Conservation (phyloP, 1,140 invertebrate genomes). For the Papilio xuthus region DNA sequence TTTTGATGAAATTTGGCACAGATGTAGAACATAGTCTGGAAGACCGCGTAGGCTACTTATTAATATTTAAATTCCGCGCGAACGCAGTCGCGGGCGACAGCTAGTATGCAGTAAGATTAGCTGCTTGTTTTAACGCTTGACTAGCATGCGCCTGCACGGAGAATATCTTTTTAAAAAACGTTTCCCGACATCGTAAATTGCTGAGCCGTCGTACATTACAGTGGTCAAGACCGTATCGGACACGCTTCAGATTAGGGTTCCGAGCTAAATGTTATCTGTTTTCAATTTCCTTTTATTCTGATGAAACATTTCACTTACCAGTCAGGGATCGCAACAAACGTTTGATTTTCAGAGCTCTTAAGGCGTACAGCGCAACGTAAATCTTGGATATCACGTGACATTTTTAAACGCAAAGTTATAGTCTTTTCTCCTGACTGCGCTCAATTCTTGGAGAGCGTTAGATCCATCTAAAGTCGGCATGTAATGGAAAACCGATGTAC, state of each 20-base stretch:
- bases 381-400: too few relatives aligned
- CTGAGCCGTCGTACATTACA: slow-evolving; percentile 11
- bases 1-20: too few relatives aligned
- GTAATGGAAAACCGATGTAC: slow-evolving; percentile 68
- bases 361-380: too few relatives aligned
- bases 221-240: slow-evolving; percentile 4
- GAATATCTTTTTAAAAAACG: not conserved
- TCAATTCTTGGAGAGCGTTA: slow-evolving; percentile 44
- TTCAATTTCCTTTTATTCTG: not conserved
- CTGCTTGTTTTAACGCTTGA: not conserved
- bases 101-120: too few relatives aligned
- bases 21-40: too few relatives aligned
- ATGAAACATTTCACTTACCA: not conserved
- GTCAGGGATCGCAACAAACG: too few relatives aligned
- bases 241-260: slow-evolving; percentile 1
- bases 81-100: too few relatives aligned
- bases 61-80: too few relatives aligned
- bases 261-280: not conserved
- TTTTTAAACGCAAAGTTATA: not conserved
- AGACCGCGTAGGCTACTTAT: too few relatives aligned
- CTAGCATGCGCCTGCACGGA: not conserved
- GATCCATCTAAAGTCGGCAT: slow-evolving; percentile 42
- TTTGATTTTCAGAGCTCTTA: not conserved
- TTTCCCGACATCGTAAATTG: slow-evolving; percentile 10
- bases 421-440: slow-evolving; percentile 37